phyloP scores from a whole-genome alignment of 2,797 vertebrate species.

The Ispidina lecontei region DNA sequence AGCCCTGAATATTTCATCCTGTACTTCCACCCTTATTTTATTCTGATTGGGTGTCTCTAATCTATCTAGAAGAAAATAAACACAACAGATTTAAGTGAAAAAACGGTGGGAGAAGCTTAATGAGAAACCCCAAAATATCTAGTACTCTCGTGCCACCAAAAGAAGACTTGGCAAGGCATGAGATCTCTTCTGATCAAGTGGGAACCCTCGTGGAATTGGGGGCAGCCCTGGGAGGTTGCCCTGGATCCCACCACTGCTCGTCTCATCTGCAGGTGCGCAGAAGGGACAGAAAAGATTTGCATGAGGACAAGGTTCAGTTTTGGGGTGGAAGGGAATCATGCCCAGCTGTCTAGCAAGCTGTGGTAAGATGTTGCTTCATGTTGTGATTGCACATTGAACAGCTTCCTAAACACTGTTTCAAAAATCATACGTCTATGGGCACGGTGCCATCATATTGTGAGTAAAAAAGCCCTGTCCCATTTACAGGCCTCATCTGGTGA shows the following conservation, averaged over 20 bases:
- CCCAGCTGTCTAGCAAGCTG: not conserved
- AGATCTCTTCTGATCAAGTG: not conserved
- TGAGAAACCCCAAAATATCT: not conserved
- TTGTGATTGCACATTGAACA: not conserved
- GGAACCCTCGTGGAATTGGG: not conserved
- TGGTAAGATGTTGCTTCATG: not conserved
- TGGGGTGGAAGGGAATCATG: not conserved
- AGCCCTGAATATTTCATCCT: not conserved
- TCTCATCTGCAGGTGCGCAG: not conserved
- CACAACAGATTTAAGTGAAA: not conserved
- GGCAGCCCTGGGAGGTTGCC: rapidly evolving
- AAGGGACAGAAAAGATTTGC: not conserved
- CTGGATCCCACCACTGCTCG: not conserved
- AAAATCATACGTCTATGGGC: not conserved
- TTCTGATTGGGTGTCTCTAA: not conserved
- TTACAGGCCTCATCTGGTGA: not conserved
- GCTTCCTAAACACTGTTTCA: slow-evolving; percentile 22
- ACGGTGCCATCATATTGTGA: not conserved
- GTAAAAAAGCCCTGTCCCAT: not conserved
- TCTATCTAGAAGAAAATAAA: not conserved
- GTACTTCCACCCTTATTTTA: not conserved
- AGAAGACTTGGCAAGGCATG: not conserved
- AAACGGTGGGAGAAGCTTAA: not conserved
- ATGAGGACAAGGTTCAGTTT: not conserved
- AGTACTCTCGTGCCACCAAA: not conserved